Percentiles rank a stretch among this genome's conserved stretches.
Conservation (phyloP, 2,113 vertebrate genomes). For the Megaceryle maxima region DNA sequence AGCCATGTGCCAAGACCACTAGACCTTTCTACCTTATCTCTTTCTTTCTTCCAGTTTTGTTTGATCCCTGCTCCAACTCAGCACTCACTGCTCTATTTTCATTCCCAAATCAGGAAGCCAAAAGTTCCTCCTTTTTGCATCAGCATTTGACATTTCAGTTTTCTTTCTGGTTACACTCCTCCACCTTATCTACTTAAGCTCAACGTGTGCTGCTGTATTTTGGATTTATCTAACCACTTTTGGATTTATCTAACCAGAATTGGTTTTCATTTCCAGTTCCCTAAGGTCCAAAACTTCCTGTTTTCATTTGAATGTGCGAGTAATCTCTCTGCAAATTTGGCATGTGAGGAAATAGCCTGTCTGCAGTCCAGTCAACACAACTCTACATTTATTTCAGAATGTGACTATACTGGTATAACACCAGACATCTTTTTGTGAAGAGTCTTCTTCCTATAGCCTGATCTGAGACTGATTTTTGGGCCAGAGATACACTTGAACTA, state of each 20-base stretch:
- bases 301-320: fast-evolving
- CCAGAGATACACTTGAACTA: background rate
- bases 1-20: background rate
- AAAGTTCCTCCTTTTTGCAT: background rate
- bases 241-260: background rate
- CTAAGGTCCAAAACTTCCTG: background rate
- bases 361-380: background rate
- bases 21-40: background rate
- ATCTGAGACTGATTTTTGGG: background rate
- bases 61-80: background rate
- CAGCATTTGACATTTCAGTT: background rate
- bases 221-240: background rate
- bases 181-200: background rate
- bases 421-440: background rate
- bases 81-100: background rate
- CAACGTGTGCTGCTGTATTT: background rate
- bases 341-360: background rate
- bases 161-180: background rate
- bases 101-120: background rate
- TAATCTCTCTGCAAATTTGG: background rate
- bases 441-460: background rate
- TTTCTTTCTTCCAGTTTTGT: background rate
- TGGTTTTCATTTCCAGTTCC: background rate
- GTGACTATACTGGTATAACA: background rate
- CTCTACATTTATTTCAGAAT: background rate